Conservation (phyloP, 2,888 invertebrate species). For the Drosophila buzzatii region DNA sequence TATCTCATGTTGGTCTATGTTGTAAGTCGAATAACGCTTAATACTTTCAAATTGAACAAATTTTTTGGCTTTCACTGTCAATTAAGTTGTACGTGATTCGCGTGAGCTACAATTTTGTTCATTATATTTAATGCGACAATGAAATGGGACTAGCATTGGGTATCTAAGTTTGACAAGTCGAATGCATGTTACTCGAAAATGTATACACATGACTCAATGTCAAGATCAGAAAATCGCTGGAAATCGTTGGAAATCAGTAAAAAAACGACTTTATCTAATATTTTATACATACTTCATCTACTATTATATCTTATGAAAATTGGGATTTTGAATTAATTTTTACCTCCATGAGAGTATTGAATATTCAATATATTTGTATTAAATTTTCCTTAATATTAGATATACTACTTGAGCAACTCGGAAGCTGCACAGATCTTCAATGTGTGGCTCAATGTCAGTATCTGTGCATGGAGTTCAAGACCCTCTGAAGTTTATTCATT, state of each 20-base stretch:
- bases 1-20: neutral
- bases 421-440: slow-evolving; percentile 35
- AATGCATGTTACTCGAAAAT: neutral
- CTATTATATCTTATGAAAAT: too few relatives aligned
- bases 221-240: too few relatives aligned
- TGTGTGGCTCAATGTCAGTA: slow-evolving; percentile 70
- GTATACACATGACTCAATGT: too few relatives aligned
- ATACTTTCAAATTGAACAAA: neutral
- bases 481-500: slow-evolving; percentile 30
- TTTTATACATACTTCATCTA: too few relatives aligned
- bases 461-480: slow-evolving; percentile 56
- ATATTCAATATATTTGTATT: neutral
- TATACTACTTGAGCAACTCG: slow-evolving; percentile 26
- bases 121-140: slow-evolving; percentile 61
- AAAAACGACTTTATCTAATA: too few relatives aligned
- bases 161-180: neutral
- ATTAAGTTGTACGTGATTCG: slow-evolving; percentile 32
- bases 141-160: slow-evolving; percentile 10
- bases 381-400: neutral
- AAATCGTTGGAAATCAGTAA: too few relatives aligned
- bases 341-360: slow-evolving; percentile 6
- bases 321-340: too few relatives aligned
- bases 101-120: slow-evolving; percentile 32
- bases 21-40: neutral
- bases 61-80: slow-evolving; percentile 57